A percentile compares a stretch with the other conserved stretches of the same genome.
phyloP scores from a whole-genome alignment of 2,888 invertebrate genomes.

The Phytoseiulus persimilis region DNA sequence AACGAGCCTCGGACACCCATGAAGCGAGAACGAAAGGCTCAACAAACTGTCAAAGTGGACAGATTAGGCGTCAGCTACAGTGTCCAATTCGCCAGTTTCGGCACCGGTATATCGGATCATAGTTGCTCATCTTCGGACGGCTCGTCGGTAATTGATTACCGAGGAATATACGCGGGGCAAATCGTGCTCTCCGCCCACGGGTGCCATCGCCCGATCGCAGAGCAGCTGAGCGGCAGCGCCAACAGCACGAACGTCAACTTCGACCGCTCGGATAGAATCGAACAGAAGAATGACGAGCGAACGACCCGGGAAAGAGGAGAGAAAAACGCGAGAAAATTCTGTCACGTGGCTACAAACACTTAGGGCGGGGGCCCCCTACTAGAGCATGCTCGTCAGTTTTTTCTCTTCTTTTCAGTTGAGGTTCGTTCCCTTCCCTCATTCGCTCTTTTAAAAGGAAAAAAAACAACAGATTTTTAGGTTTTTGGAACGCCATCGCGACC shows the following conservation, averaged over 20 bases:
- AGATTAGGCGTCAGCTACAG: too few species aligned
- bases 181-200: neutral
- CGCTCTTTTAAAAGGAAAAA: neutral
- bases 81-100: neutral
- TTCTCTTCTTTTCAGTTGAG: neutral
- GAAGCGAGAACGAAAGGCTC: too few species aligned
- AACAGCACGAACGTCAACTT: neutral
- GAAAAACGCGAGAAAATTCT: neutral
- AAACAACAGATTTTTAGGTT: too few species aligned
- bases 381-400: neutral
- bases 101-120: neutral
- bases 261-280: neutral
- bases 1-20: too few species aligned
- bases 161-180: neutral
- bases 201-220: neutral
- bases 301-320: neutral
- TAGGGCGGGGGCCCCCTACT: neutral
- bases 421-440: neutral
- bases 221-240: neutral
- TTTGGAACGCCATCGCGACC: too few species aligned
- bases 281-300: neutral
- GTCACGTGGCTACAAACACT: neutral
- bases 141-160: neutral
- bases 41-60: too few species aligned
- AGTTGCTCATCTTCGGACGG: neutral